These are phyloP conservation scores for Epistrophe eligans DNA, from an alignment of 2,888 invertebrate genomes.

Conservation along the genomic window DNA sequence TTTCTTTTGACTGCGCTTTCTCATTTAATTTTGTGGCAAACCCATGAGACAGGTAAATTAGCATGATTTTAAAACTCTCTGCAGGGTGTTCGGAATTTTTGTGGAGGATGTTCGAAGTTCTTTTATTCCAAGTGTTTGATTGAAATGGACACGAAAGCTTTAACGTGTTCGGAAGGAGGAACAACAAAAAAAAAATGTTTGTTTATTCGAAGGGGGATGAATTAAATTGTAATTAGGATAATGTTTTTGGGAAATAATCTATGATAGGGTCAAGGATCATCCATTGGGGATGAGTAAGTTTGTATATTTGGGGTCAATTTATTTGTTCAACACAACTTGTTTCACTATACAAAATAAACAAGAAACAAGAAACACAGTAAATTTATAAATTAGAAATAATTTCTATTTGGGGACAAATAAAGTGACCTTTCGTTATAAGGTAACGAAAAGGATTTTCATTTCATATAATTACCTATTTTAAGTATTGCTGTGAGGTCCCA, in stretches of 20 bases:
- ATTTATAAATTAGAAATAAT: slow-evolving; percentile 18
- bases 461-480: background rate
- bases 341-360: background rate
- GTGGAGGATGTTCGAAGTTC: background rate
- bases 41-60: slow-evolving; percentile 70
- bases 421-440: slow-evolving; percentile 9
- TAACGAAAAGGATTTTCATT: too few species aligned
- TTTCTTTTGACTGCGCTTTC: slow-evolving; percentile 40
- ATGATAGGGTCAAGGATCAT: slow-evolving; percentile 56
- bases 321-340: background rate
- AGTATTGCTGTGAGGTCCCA: background rate
- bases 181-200: slow-evolving; percentile 19
- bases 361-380: background rate
- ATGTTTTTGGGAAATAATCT: slow-evolving; percentile 52
- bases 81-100: background rate
- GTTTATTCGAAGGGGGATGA: slow-evolving; percentile 40
- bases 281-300: slow-evolving; percentile 32
- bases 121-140: slow-evolving; percentile 31
- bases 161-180: background rate
- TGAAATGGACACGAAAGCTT: slow-evolving; percentile 21
- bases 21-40: slow-evolving; percentile 56
- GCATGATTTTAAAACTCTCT: slow-evolving; percentile 54
- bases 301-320: slow-evolving; percentile 13
- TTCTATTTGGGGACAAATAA: slow-evolving; percentile 11
- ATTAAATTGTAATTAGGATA: slow-evolving; percentile 69